Evolutionary conservation across 2,113 vertebrate species (phyloP), one percentile per base, ranked within the genome.

Genomic region (Alectura lathami): DNA sequence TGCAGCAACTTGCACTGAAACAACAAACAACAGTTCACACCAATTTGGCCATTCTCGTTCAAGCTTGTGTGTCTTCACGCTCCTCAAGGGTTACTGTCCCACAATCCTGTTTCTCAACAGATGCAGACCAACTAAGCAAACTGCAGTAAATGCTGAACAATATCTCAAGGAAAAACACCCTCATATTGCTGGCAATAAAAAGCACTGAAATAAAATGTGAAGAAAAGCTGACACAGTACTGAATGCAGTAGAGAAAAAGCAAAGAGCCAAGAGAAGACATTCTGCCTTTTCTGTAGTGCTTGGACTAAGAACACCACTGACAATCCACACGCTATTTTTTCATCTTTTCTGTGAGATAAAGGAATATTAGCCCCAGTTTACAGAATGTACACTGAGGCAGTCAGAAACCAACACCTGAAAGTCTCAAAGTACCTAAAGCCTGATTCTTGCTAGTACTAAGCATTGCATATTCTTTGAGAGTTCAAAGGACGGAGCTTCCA

Each of bases 71-170:
- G 70, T 45, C 83, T 83, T 24, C 59, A 17, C 59, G 27, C 47
- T 62, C 45, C 76, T 81, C 76, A 81, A 60, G 50, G 18, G 42
- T 83, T 86, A 63, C 68, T 47, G 42, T 60, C 50, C 34, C 64
- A 40, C 42, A 54, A 13, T 40, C 82, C 57, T 29, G 24, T 36
- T 82, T 76, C 67, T 80, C 67, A 66, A 77, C 27, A 80, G 68
- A 83, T 18, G 50, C n/a, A 66, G 30, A 54, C 68, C 72, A 91
- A 80, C 66, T 32, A 57, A 60, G 62, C 85, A 90, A 90, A 86
- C 64, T 59, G 72, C 76, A 86, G 64, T 90, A 78, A 92, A 90
- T 15, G 17, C 76, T 70, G 42, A 90, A 90, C 88, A 92, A 92
- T 36, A 69, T n/a, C 47, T 34, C 38, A 69, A 93, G 64, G 64